Evolutionary conservation across 2,888 invertebrate genomes (phyloP), one percentile per base, ranked within the genome.

Genomic region (Xanthorhoe spadicearia): DNA sequence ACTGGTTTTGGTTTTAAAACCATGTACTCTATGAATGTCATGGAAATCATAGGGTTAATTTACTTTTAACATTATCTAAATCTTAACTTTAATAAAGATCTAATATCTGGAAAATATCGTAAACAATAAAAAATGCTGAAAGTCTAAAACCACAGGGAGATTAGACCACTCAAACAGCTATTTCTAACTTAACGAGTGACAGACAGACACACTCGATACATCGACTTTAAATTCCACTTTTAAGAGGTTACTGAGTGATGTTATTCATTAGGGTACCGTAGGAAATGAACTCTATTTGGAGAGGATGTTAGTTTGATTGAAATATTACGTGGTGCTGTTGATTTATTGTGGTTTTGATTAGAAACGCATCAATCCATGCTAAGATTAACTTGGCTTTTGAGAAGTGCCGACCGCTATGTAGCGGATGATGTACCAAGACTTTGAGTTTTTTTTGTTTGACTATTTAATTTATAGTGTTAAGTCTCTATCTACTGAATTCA

Each of bases 151-250:
- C 43, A 43, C 57, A 61, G 53, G 8, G 7, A 32, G 68, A 61
- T 66, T 53, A 55, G 61, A 65, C 71, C 72, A 72, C 73, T 78
- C 74, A 72, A 73, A 73, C 43, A 65, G 70, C 74, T 79, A 78
- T 77, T 77, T 77, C 70, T 61, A 66, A 65, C 58, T 69, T 57
- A 53, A 60, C 64, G 57, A 67, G 70, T 77, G 78, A 77, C 69
- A 74, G 73, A 79, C 75, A 72, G 69, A 72, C 72, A 61, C 59
- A 68, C 69, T 72, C 67, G 49, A 73, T 73, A 69, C 73, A 74
- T 75, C 49, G 70, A 70, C 72, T 77, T 72, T 71, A 73, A 75
- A 77, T 74, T 70, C 74, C 72, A 55, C 71, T 71, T 75, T 74
- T 76, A 74, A 76, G 69, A 73, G 74, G 74, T 72, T 76, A 70